Percentiles rank a stretch among this genome's conserved stretches.
Evolutionary conservation across 2,797 vertebrate genomes (phyloP).

Genomic region (Xenops minutus): DNA sequence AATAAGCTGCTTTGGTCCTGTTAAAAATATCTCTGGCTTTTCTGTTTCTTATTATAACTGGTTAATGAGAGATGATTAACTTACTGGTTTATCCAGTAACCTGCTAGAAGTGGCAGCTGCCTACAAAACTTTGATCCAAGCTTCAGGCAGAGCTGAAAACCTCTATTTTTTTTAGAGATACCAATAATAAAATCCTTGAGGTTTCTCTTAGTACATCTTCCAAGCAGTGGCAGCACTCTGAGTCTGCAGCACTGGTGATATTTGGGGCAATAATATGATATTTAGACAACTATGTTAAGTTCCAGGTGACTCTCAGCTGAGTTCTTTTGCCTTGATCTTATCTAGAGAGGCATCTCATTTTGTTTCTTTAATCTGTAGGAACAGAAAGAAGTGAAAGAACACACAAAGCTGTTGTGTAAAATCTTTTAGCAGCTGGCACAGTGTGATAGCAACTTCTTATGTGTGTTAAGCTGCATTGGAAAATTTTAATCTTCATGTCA

Average conservation of each 20-base stretch:
- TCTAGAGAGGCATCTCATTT: background rate
- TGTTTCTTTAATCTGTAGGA: background rate
- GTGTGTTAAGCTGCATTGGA: background rate
- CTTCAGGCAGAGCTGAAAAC: background rate
- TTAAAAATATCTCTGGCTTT: background rate
- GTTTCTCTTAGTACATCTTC: background rate
- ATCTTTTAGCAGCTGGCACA: background rate
- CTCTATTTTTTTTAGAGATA: background rate
- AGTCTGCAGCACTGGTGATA: background rate
- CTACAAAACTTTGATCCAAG: background rate
- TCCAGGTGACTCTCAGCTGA: background rate
- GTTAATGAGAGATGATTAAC: background rate
- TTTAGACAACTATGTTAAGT: background rate
- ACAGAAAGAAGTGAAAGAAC: background rate
- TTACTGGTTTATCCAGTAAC: background rate
- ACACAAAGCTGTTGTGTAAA: background rate
- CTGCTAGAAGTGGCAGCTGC: background rate
- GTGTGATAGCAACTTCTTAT: accelerated
- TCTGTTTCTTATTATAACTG: background rate
- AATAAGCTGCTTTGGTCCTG: background rate
- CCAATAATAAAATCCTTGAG: accelerated
- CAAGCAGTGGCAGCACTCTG: background rate
- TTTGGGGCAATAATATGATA: background rate
- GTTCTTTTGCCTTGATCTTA: background rate
- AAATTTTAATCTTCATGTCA: background rate